A percentile compares a stretch with the other conserved stretches of the same genome.
Conservation (phyloP, 2,797 vertebrate species). For the Onychomys arenicola region DNA sequence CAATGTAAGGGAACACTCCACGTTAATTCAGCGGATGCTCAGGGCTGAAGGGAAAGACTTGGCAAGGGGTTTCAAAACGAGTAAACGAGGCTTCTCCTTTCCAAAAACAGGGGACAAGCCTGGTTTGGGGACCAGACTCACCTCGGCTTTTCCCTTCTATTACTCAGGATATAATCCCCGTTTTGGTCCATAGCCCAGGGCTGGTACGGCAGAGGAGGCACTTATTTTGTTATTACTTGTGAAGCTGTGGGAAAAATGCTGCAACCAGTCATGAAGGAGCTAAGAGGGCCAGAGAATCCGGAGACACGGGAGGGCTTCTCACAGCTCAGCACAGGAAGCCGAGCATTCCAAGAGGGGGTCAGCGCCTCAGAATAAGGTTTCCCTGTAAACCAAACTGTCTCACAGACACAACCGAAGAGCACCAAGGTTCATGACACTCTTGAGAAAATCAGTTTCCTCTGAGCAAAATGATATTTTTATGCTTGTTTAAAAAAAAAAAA, state of each 20-base stretch:
- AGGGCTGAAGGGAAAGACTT: background rate
- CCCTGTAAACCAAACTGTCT: background rate
- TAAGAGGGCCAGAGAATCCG: background rate
- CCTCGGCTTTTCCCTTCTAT: background rate
- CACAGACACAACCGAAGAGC: background rate
- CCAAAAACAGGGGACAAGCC: background rate
- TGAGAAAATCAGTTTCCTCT: constrained; percentile 64
- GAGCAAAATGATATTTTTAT: constrained; percentile 66
- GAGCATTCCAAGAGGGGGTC: background rate
- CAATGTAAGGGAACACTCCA: background rate
- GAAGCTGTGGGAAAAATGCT: background rate
- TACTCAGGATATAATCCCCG: background rate
- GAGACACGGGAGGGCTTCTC: background rate
- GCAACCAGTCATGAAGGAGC: background rate
- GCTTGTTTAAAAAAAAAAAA: constrained; percentile 6
- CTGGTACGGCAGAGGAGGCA: background rate
- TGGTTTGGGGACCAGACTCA: background rate
- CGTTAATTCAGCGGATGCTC: background rate
- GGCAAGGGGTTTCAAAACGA: background rate
- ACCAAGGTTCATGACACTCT: background rate
- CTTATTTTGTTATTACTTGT: background rate
- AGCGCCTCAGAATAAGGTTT: background rate
- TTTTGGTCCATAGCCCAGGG: background rate
- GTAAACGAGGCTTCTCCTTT: background rate
- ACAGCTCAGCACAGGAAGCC: background rate